Percentiles rank a stretch among this genome's conserved stretches.
These are phyloP conservation scores for Cotesia typhae DNA, from an alignment of 1,140 invertebrate genomes.

Conservation along the genomic window DNA sequence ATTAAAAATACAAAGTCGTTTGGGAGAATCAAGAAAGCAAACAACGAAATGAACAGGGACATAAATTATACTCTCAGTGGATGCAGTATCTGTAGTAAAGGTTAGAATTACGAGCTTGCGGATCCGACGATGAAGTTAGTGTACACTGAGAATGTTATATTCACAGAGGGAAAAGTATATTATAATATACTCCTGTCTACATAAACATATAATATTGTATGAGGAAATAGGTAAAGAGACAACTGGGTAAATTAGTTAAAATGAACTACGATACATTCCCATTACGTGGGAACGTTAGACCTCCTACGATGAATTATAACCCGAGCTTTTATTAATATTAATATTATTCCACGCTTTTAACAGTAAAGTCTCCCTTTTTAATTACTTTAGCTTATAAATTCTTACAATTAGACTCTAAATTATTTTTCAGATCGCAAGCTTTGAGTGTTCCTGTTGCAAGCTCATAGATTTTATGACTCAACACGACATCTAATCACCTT, in stretches of 20 bases:
- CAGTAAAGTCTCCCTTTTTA: no score
- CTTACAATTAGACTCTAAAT: no score
- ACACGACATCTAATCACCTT: no score
- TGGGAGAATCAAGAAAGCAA: no score
- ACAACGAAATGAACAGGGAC: not conserved
- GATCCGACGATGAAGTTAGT: conserved; percentile 5
- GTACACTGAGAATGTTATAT: not conserved
- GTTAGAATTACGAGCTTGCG: conserved; percentile 1
- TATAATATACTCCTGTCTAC: no score
- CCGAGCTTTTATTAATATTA: not conserved
- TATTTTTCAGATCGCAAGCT: no score
- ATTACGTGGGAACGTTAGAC: not conserved
- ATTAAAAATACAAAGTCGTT: no score
- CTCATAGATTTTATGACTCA: no score
- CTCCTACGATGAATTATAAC: not conserved
- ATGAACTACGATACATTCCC: conserved; percentile 15
- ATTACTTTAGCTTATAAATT: no score
- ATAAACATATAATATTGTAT: no score
- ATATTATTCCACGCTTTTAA: no score
- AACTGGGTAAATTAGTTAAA: conserved; percentile 4
- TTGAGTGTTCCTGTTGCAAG: no score
- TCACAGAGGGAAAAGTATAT: not conserved
- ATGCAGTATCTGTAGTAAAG: not conserved
- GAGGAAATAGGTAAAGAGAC: conserved; percentile 5
- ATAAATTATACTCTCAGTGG: not conserved